A percentile compares a stretch with the other conserved stretches of the same genome.
These are phyloP conservation scores for Adrianichthys oophorus DNA, from an alignment of 2,797 vertebrate species.

Conservation along the genomic window DNA sequence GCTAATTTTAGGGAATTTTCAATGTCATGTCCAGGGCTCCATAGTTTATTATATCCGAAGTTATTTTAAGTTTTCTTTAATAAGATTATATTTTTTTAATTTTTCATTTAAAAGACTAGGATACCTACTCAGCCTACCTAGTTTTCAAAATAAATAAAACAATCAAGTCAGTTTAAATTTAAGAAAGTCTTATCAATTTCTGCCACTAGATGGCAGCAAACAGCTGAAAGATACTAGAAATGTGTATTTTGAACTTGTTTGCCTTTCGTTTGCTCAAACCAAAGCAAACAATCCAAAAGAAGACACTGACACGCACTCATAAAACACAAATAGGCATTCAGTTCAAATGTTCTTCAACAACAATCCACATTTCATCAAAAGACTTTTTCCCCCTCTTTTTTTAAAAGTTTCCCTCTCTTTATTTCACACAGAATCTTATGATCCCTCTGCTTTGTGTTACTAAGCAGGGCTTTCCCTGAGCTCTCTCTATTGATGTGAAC, in stretches of 20 bases:
- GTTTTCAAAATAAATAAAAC: neutral
- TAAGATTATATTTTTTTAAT: too few species aligned
- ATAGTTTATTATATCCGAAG: too few species aligned
- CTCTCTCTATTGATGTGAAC: constrained; percentile 49
- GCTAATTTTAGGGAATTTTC: too few species aligned
- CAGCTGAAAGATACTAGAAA: neutral
- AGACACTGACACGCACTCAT: neutral
- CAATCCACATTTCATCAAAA: constrained; percentile 4
- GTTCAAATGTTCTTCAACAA: constrained; percentile 8
- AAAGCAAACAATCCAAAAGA: neutral
- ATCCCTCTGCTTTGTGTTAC: constrained; percentile 45
- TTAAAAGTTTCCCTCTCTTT: constrained; percentile 39
- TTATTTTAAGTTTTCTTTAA: too few species aligned
- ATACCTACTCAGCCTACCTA: too few species aligned
- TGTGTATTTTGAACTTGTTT: neutral
- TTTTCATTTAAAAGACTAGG: too few species aligned
- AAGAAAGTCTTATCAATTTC: neutral
- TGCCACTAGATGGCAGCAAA: constrained; percentile 59
- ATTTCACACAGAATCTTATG: constrained; percentile 30
- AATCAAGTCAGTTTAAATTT: neutral
- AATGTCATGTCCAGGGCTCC: too few species aligned
- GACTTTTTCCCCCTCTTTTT: constrained; percentile 46
- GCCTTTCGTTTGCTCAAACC: neutral
- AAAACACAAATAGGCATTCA: neutral
- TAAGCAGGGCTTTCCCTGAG: constrained; percentile 52